Percentiles rank a stretch among this genome's conserved stretches.
phyloP scores from a whole-genome alignment of 2,113 vertebrate genomes.

The Cynoglossus semilaevis region DNA sequence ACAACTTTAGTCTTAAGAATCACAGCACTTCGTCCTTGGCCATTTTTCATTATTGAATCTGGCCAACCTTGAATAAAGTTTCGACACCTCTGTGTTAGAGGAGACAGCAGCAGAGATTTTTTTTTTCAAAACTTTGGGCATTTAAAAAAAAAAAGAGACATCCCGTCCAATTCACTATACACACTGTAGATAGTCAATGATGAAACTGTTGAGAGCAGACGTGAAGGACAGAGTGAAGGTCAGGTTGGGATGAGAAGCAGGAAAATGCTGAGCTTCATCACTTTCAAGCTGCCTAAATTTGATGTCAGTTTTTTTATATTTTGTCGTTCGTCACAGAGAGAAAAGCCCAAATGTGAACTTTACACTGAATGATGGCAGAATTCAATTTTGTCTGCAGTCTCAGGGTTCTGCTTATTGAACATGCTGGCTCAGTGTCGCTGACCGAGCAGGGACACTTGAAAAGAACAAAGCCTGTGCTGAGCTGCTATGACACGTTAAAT shows the following conservation, averaged over 20 bases:
- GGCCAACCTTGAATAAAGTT: too few relatives aligned
- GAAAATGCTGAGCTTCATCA: not conserved
- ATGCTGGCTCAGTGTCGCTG: too few relatives aligned
- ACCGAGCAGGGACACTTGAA: too few relatives aligned
- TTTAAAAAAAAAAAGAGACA: not conserved
- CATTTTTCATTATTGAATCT: too few relatives aligned
- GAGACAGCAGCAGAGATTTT: too few relatives aligned
- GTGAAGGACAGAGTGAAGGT: constrained; percentile 1
- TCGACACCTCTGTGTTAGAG: too few relatives aligned
- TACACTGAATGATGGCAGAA: not conserved
- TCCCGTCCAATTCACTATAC: not conserved
- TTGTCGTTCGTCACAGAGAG: not conserved
- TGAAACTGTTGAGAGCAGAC: not conserved
- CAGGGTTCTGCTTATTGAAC: not conserved
- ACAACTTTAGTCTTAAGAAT: too few relatives aligned
- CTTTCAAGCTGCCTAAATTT: not conserved
- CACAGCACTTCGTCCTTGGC: too few relatives aligned
- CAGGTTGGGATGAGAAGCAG: not conserved
- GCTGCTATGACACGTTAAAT: not conserved
- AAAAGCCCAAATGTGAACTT: not conserved
- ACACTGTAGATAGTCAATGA: not conserved
- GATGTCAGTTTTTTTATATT: not conserved
- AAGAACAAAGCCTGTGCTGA: not conserved
- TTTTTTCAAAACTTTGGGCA: too few relatives aligned
- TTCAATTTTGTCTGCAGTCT: not conserved